phyloP scores from a whole-genome alignment of 1,140 invertebrate genomes.

The Monomorium pharaonis region DNA sequence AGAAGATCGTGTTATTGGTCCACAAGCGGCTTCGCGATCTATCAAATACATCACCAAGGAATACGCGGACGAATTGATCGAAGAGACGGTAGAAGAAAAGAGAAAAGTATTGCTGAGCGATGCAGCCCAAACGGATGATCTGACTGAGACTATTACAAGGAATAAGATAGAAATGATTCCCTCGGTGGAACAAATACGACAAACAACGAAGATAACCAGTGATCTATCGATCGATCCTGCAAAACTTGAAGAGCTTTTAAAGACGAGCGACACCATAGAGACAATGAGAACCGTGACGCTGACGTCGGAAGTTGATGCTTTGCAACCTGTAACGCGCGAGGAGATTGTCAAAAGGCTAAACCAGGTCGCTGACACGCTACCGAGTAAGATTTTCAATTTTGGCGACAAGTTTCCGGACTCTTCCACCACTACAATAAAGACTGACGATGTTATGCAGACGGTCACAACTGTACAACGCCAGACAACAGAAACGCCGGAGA shows the following conservation, averaged over 20 bases:
- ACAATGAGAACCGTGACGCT: constrained; percentile 36
- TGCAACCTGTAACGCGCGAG: not conserved
- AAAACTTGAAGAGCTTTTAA: constrained; percentile 63
- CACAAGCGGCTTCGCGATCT: not conserved
- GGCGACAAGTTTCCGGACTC: constrained; percentile 1
- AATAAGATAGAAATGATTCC: not conserved
- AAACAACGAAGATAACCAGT: not conserved
- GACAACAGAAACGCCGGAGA: constrained; percentile 46
- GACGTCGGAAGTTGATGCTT: not conserved
- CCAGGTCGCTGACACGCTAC: not conserved
- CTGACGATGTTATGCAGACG: constrained; percentile 57
- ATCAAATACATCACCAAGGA: constrained; percentile 17
- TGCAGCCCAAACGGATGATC: not conserved
- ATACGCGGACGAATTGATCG: constrained; percentile 8
- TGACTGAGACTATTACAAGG: not conserved
- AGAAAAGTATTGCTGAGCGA: not conserved
- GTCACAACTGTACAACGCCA: constrained; percentile 65
- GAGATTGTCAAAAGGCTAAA: constrained; percentile 24
- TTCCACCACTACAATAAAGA: constrained; percentile 17
- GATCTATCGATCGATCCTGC: constrained; percentile 54
- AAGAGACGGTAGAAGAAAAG: constrained; percentile 1
- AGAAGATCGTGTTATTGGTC: not conserved
- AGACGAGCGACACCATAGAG: constrained; percentile 55
- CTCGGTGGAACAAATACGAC: not conserved
- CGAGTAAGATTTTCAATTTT: not conserved